These are phyloP conservation scores for Plestiodon gilberti DNA, from an alignment of 2,113 vertebrate genomes.

Conservation along the genomic window DNA sequence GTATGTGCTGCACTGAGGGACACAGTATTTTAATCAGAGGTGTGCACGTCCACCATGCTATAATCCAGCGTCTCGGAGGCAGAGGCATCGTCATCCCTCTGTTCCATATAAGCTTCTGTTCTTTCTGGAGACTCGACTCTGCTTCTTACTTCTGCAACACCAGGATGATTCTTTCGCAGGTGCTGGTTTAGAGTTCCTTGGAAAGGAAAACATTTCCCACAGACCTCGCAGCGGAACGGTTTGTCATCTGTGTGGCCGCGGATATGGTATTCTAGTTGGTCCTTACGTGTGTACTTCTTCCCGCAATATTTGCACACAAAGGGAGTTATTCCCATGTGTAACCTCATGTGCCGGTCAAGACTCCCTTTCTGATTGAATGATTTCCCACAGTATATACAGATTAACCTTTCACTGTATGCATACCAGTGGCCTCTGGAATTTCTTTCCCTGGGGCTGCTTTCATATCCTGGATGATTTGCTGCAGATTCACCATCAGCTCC, in stretches of 20 bases:
- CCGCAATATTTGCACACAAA: conserved; percentile 99
- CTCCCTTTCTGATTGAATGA: conserved; percentile 99
- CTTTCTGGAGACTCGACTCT: conserved; percentile 89
- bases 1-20: conserved; percentile 58
- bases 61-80: conserved; percentile 87
- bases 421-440: conserved; percentile 93
- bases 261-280: conserved; percentile 98
- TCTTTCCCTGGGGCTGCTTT: conserved; percentile 88
- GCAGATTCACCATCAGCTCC: conserved; percentile 75
- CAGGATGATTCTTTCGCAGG: conserved; percentile 97
- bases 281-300: conserved; percentile 98
- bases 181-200: conserved; percentile 99
- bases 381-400: conserved; percentile 98
- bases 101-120: conserved; percentile 84
- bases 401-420: conserved; percentile 92
- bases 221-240: conserved; percentile 98
- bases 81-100: conserved; percentile 83
- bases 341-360: conserved; percentile 96
- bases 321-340: conserved; percentile 99
- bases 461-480: conserved; percentile 78
- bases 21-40: conserved; percentile 73
- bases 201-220: conserved; percentile 99
- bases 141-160: conserved; percentile 81
- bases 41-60: conserved; percentile 82
- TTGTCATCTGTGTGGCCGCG: conserved; percentile 98